Percentiles rank a stretch among this genome's conserved stretches.
Evolutionary conservation across 2,797 vertebrate species (phyloP).

Genomic region (Sebastes elongatus): DNA sequence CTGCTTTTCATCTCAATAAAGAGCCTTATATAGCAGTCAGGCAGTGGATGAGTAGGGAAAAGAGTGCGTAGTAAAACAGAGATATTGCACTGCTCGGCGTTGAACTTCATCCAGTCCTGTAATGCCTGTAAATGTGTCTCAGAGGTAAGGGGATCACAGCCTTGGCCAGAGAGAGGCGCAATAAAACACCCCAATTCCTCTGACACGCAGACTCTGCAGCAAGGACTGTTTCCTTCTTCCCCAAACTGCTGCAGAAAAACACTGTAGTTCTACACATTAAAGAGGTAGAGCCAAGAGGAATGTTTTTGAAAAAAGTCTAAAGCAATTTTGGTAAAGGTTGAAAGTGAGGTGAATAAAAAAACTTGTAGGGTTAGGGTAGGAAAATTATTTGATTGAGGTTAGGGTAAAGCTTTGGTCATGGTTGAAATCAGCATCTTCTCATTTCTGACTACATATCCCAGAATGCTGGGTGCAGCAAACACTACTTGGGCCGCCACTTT

Average conservation of each 20-base stretch:
- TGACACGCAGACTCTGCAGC: constrained; percentile 41
- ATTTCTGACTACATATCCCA: neutral
- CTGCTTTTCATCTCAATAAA: constrained; percentile 72
- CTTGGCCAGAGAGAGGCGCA: constrained; percentile 50
- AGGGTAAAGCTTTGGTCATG: neutral
- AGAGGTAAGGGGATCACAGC: constrained; percentile 62
- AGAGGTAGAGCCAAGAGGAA: neutral
- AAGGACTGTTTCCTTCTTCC: constrained; percentile 4
- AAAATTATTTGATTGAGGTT: neutral
- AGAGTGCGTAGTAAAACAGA: constrained; percentile 71
- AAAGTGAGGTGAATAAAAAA: neutral
- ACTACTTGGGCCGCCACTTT: neutral
- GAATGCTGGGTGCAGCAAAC: neutral
- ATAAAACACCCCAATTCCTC: constrained; percentile 60
- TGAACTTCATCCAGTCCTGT: constrained; percentile 71
- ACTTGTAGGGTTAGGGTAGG: neutral
- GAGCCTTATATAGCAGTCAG: constrained; percentile 62
- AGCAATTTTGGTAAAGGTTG: neutral
- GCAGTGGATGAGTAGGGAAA: constrained; percentile 51
- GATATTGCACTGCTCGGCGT: constrained; percentile 56
- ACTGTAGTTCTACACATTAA: neutral
- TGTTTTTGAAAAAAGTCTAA: neutral
- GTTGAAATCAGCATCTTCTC: neutral
- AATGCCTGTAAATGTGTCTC: constrained; percentile 74
- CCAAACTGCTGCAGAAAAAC: constrained; percentile 11